phyloP scores from a whole-genome alignment of 2,797 vertebrate species.

The Syngnathus acus region DNA sequence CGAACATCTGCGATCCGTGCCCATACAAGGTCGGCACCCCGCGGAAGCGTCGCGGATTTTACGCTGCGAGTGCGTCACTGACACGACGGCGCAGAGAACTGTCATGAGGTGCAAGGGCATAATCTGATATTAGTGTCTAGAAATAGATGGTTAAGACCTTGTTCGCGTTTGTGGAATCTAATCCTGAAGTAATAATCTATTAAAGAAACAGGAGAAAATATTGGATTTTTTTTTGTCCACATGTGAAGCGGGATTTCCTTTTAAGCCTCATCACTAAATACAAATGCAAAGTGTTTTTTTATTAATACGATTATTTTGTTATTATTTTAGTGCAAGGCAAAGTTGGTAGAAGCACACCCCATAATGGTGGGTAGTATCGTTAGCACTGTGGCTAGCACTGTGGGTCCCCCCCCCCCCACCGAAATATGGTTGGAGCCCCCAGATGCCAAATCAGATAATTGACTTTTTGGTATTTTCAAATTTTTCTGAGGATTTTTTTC shows the following conservation, averaged over 20 bases:
- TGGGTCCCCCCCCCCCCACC: too few relatives aligned
- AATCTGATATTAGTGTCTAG: constrained; percentile 5
- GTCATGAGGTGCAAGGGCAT: constrained; percentile 27
- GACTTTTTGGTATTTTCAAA: too few relatives aligned
- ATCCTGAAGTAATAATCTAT: neutral
- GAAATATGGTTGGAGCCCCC: too few relatives aligned
- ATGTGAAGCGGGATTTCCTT: neutral
- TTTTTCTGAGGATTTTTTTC: too few relatives aligned
- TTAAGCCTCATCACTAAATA: neutral
- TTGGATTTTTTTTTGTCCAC: neutral
- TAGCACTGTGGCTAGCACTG: neutral
- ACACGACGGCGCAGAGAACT: constrained; percentile 28
- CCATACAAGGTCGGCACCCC: constrained; percentile 45
- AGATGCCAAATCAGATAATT: too few relatives aligned
- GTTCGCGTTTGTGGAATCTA: neutral
- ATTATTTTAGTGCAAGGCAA: neutral
- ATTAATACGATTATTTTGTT: too few relatives aligned
- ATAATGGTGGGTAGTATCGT: neutral
- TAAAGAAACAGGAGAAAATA: neutral
- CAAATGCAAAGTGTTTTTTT: neutral
- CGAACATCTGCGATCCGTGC: constrained; percentile 53
- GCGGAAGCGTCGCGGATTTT: constrained; percentile 53
- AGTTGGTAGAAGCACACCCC: neutral
- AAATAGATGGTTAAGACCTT: constrained; percentile 9
- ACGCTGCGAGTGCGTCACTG: constrained; percentile 57